A percentile compares a stretch with the other conserved stretches of the same genome.
Conservation (phyloP, 2,888 invertebrate species). For the Tuberolachnus salignus region DNA sequence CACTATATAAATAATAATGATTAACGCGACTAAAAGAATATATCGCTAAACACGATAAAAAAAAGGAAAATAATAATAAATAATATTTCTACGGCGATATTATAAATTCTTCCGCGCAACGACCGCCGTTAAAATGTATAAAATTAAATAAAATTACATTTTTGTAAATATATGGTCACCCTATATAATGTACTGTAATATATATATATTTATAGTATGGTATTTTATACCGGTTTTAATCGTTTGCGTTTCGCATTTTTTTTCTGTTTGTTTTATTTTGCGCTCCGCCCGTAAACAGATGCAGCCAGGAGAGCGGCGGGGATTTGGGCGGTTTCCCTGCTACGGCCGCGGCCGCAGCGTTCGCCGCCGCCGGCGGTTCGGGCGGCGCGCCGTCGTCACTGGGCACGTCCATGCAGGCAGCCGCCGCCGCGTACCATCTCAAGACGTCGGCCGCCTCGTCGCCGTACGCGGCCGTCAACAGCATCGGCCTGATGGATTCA, state of each 20-base stretch:
- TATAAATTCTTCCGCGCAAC: no score
- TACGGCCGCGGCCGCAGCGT: slow-evolving; percentile 41
- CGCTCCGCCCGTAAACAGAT: slow-evolving; percentile 21
- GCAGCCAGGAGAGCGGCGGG: slow-evolving; percentile 56
- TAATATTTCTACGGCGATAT: no score
- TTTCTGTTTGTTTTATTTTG: background rate
- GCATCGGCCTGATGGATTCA: slow-evolving; percentile 68
- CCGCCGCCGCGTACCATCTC: slow-evolving; percentile 63
- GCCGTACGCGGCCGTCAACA: slow-evolving; percentile 68
- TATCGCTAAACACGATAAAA: no score
- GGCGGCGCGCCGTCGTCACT: slow-evolving; percentile 62
- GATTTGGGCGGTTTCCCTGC: slow-evolving; percentile 53
- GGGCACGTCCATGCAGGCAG: slow-evolving; percentile 62
- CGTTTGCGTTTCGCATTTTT: slow-evolving; percentile 33
- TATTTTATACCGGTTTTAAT: background rate
- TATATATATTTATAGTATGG: background rate
- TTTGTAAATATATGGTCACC: no score
- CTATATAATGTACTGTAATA: background rate
- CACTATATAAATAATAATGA: no score
- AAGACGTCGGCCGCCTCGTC: slow-evolving; percentile 64
- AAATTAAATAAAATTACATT: no score
- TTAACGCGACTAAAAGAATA: no score
- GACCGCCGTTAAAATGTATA: no score
- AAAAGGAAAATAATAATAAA: no score
- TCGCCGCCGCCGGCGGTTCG: slow-evolving; percentile 50